Base-by-base conservation (phyloP, 2,113 vertebrate genomes). In the Pachypanchax playfairii region DNA sequence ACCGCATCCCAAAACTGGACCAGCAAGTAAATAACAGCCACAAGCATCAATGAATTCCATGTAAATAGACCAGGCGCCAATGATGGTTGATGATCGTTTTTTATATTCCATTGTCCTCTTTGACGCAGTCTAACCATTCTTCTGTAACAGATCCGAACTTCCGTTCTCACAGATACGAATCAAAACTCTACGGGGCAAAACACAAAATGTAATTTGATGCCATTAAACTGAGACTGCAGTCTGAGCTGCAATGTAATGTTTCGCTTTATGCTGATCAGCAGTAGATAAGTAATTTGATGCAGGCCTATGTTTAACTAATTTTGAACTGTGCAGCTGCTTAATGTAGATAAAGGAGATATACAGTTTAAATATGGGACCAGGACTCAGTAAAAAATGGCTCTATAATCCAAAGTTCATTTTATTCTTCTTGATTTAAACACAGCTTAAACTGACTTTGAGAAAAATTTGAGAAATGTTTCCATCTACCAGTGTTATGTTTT, bases 301-400 rank as follows among this genome's bases (percentile, higher is more conserved):
- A 52, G 41, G 39, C 50, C 12, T 26, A 38, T 42, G 46, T 35
- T 54, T 22, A 60, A 55, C 25, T 20, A 48, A 54, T 48, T 55
- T 48, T 62, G 49, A 28, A 39, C 22, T 22, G 49, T 29, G 43
- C 67, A 33, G 35, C 44, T 25, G 29, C 47, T 25, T 28, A 3
- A 20, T 25, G 26, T 22, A 70, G 58, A 70, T 70, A 43, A 71
- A 44, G 41, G 51, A 63, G 51, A 71, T 50, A 26, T 13, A 22
- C 13, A 28, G 26, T 63, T 36, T 63, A 71, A 71, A 63, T 50
- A 56, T 49, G 63, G 52, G 21, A 28, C 10, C 52, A 12, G 28
- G 22, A 43, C 35, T 63, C 21, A 5, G 25, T 33, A 29, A 33
- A 48, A 54, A 48, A 42, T 3, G 13, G 6, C 46, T 25, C 22